These are phyloP conservation scores for Anolis sagrei DNA, from an alignment of 2,113 vertebrate species.

Conservation along the genomic window DNA sequence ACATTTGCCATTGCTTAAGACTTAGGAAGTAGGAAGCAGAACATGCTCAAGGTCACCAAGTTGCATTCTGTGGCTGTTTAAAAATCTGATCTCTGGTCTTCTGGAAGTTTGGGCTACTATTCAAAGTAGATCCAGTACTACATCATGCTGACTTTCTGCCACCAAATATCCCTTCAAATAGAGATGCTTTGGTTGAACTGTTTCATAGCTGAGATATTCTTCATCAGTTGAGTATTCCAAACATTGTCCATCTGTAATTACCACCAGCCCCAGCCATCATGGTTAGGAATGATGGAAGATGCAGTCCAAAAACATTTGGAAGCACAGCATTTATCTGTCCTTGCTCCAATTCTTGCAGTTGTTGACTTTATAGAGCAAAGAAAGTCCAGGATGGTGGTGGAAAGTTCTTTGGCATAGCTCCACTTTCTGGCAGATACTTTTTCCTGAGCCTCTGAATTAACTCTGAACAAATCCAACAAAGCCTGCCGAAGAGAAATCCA, in stretches of 20 bases:
- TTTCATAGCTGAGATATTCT: background rate
- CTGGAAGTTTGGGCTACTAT: too few relatives aligned
- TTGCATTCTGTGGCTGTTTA: too few relatives aligned
- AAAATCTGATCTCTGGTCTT: too few relatives aligned
- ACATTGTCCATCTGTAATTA: background rate
- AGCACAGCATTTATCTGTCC: background rate
- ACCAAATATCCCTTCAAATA: background rate
- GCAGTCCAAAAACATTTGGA: background rate
- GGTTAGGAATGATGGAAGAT: background rate
- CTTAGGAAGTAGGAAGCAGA: too few relatives aligned
- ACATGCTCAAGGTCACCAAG: too few relatives aligned
- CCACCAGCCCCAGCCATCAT: background rate
- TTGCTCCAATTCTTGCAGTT: background rate
- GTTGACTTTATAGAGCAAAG: conserved; percentile 25
- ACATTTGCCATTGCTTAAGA: too few relatives aligned
- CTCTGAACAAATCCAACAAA: background rate
- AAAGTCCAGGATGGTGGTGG: background rate
- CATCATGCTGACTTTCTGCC: too few relatives aligned
- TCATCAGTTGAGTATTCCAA: background rate
- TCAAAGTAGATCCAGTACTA: too few relatives aligned
- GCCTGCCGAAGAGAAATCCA: conserved; percentile 25
- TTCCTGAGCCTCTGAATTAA: conserved; percentile 33
- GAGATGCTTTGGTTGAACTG: background rate
- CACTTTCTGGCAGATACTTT: conserved; percentile 34
- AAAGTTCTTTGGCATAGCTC: conserved; percentile 7